Conservation (phyloP, 2,888 invertebrate species). For the Elysia crispata region DNA sequence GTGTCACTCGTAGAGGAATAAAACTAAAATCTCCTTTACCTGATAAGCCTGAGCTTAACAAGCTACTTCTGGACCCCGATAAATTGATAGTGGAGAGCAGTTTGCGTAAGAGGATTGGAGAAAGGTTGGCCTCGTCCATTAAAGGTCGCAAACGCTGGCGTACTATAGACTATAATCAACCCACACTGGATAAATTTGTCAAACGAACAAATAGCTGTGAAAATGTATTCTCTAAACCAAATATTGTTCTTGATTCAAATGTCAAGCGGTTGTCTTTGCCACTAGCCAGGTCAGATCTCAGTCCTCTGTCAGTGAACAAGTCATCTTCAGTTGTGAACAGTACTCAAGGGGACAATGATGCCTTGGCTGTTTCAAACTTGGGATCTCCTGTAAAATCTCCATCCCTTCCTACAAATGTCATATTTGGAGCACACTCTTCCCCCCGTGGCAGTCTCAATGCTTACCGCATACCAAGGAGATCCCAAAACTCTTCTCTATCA, state of each 20-base stretch:
- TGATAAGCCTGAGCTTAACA: conserved; percentile 47
- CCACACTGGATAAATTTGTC: conserved; percentile 40
- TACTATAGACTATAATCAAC: conserved; percentile 20
- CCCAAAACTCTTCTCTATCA: conserved; percentile 20
- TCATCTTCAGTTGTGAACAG: conserved; percentile 27
- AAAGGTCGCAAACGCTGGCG: conserved; percentile 20
- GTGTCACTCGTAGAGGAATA: too few species aligned
- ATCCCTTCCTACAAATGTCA: conserved; percentile 50
- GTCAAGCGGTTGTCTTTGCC: conserved; percentile 10
- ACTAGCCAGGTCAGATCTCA: conserved; percentile 27
- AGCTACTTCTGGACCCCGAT: conserved; percentile 43
- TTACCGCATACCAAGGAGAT: conserved; percentile 55
- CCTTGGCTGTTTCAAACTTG: conserved; percentile 59
- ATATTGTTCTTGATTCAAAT: conserved; percentile 15
- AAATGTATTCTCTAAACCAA: conserved; percentile 42
- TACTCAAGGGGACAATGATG: not conserved
- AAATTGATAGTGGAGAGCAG: conserved; percentile 54
- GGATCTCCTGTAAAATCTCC: conserved; percentile 60
- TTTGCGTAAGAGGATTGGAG: conserved; percentile 53
- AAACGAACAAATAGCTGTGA: conserved; percentile 34
- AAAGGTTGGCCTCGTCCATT: conserved; percentile 47
- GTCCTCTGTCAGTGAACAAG: conserved; percentile 44
- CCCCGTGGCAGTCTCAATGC: conserved; percentile 53
- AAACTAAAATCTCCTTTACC: conserved; percentile 15
- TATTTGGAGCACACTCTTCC: conserved; percentile 53